Conservation (phyloP, 92 coral and sea anemone species). For the Montipora capitata region DNA sequence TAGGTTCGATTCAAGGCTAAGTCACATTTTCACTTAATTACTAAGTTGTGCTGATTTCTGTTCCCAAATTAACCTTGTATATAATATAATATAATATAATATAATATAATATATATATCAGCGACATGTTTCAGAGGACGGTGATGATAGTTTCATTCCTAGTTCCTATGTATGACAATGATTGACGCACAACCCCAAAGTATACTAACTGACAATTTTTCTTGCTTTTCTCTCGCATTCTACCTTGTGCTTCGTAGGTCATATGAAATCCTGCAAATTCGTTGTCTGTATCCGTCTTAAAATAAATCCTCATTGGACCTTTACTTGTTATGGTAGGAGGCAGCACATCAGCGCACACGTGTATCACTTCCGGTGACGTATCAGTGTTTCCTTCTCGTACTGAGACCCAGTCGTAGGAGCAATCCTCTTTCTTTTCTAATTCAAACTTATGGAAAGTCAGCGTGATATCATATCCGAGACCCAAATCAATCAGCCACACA, state of each 20-base stretch:
- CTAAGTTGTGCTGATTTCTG: too few relatives aligned
- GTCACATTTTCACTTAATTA: too few relatives aligned
- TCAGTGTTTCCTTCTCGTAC: slow-evolving; percentile 68
- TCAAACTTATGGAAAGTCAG: slow-evolving; percentile 73
- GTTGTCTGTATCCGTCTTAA: slow-evolving; percentile 73
- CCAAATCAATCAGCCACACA: slow-evolving; percentile 81
- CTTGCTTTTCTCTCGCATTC: neutral
- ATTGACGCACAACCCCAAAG: too few relatives aligned
- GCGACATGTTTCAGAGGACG: too few relatives aligned
- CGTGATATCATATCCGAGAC: slow-evolving; percentile 78
- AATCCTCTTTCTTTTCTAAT: slow-evolving; percentile 67
- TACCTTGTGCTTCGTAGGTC: slow-evolving; percentile 77
- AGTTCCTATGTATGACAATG: too few relatives aligned
- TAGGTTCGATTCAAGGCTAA: too few relatives aligned
- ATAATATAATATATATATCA: too few relatives aligned
- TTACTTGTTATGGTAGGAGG: slow-evolving; percentile 72
- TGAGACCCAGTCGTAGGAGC: slow-evolving; percentile 75
- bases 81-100: too few relatives aligned
- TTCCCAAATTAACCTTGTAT: too few relatives aligned
- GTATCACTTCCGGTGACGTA: slow-evolving; percentile 47
- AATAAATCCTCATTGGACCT: slow-evolving; percentile 86
- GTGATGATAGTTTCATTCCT: too few relatives aligned
- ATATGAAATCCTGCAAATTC: slow-evolving; percentile 84
- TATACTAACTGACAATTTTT: too few relatives aligned
- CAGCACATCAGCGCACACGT: slow-evolving; percentile 59